Evolutionary conservation across 2,888 invertebrate genomes (phyloP), one percentile per base, ranked within the genome.

Genomic region (Aporophyla lueneburgensis): DNA sequence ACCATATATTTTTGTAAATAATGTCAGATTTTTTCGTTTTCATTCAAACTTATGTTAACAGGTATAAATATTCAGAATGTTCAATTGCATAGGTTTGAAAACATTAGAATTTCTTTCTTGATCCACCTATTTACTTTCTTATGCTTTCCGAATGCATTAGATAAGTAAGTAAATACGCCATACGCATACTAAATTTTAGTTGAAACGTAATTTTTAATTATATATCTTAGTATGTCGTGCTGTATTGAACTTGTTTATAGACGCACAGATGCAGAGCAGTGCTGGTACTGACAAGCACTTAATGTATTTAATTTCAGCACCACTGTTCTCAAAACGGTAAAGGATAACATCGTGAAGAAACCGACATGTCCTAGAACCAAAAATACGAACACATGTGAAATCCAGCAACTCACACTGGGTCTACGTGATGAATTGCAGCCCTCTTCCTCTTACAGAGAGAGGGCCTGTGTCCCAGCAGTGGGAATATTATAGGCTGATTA

Each of bases 191-290:
- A 66, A 51, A 61, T 76, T 49, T 5, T 66, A 43, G 65, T 54
- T 82, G 33, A 33, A 33, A 33, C 33, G 24, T 33, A 21, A 66
- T 14, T 40, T 54, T 66, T 61, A 14, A 76, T 66, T 10, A 76
- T 33, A 49, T 21, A 76, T 65, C 49, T 49, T 33, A 54, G 16
- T 16, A 19, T 63, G 49, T 61, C 14, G 54, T 69, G 58, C 53
- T 54, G 33, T 33, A 59, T 54, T 65, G 43, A 51, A 56, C 58
- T 78, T 53, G 46, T 83, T 67, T 62, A 62, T 78, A 58, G 78
- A 79, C 70, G 63, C 78, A 65, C 33, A 33, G 33, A 33, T 33
- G 33, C 33, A 33, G 3, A 33, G 33, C 33, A 33, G 33, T 33
- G 33, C 33, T 33, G 33, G 33, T 33, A 3, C 33, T 33, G 33